Evolutionary conservation across 30 jellyfish, hydroid and myxozoan genomes (phyloP), one percentile per base, ranked within the genome.

Genomic region (Phacellophora camtschatica): DNA sequence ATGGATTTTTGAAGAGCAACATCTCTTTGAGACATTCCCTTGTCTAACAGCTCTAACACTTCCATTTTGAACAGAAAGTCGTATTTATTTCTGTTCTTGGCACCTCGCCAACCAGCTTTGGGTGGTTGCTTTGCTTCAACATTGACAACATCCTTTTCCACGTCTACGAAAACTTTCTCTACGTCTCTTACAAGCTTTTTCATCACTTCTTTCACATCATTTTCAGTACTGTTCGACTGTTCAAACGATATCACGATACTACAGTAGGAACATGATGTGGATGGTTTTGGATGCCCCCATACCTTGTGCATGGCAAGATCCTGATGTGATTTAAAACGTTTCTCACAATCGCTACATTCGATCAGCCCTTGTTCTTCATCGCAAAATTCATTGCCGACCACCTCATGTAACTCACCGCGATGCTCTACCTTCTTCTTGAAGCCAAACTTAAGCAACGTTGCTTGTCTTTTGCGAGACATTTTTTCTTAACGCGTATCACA

Each of bases 21-120:
- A 43, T 79, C 90, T 7, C 61, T 29, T 70, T 70, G 84, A 70
- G 73, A 24, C 30, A 70, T 70, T 36, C 84, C 84, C 41, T 70
- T 35, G 34, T 45, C 84, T 16, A 70, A 24, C 80, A 65, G 28
- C 8, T 84, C 96, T 28, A 70, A 22, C 54, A 16, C 85, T 6
- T 55, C 30, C 85, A 72, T 72, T 30, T 72, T 72, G 53, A 72
- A 72, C 13, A 18, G 27, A 56, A 49, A 49, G 18, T 31, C 51
- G 73, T 24, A 37, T 28, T 19, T 16, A 20, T 18, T 0, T 23
- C 57, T 30, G 46, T 35, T 46, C 15, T 46, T 35, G 24, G 73
- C 34, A 20, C 39, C 46, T 58, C 29, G 4, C 15, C 46, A 22
- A 18, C 39, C n/a, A 10, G 73, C 6, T 18, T 24, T 24, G 29